Evolutionary conservation across 2,797 vertebrate genomes (phyloP).

Genomic region (Sparus aurata): DNA sequence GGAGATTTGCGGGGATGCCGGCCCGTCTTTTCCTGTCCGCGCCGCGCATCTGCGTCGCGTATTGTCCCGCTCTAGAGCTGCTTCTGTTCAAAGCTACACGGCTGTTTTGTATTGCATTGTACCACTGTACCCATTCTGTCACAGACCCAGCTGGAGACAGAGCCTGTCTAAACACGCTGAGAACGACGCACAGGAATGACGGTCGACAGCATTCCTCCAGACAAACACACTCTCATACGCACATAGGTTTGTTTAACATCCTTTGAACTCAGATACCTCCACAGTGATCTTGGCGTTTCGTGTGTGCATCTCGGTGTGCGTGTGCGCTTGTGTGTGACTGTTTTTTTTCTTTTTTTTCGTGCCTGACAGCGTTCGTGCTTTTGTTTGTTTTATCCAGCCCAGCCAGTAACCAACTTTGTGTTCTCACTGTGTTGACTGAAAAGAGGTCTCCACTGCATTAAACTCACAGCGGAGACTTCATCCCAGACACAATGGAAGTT

Average conservation of each 20-base stretch:
- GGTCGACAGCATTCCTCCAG: constrained; percentile 72
- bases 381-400: constrained; percentile 36
- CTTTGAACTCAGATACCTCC: constrained; percentile 48
- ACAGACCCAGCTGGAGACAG: constrained; percentile 65
- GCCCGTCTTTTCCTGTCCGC: neutral
- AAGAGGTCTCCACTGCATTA: constrained; percentile 17
- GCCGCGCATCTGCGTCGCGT: constrained; percentile 3
- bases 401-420: constrained; percentile 30
- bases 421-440: constrained; percentile 23
- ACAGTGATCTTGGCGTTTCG: constrained; percentile 24
- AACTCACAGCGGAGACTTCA: constrained; percentile 48
- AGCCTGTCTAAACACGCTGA: constrained; percentile 72
- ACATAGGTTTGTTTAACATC: constrained; percentile 30
- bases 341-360: constrained; percentile 3
- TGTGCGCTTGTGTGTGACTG: constrained; percentile 35
- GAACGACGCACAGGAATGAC: constrained; percentile 64
- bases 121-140: constrained; percentile 77
- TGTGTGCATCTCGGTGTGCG: constrained; percentile 37
- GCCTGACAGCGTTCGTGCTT: constrained; percentile 21
- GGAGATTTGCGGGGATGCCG: constrained; percentile 5
- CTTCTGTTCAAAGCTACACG: constrained; percentile 21
- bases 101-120: constrained; percentile 42
- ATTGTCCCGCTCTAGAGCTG: constrained; percentile 25
- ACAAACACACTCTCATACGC: constrained; percentile 49
- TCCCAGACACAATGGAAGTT: constrained; percentile 39